Evolutionary conservation across 2,113 vertebrate species (phyloP), one percentile per base, ranked within the genome.

Genomic region (Sorex araneus): DNA sequence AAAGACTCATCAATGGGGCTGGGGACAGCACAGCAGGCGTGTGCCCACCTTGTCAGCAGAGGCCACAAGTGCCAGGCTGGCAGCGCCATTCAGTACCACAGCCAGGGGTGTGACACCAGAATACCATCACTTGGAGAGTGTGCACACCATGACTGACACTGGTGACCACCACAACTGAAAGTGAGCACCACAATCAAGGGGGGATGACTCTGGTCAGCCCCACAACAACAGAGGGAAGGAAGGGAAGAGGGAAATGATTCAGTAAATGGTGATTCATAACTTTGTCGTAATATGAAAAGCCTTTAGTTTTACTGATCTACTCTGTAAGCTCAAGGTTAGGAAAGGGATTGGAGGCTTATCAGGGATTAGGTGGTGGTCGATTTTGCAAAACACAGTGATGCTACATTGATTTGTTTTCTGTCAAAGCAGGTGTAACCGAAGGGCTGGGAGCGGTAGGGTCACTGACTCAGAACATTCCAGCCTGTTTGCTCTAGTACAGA

Each of bases 201-300:
- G 54, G 54, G 54, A 12, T 54, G 54, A 54, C 54, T 12, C 12
- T 15, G 9, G 54, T 54, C 54, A 54, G 54, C 54, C 18, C 54
- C 54, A 54, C 9, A 54, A 54, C 18, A 19, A 54, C 54, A 54
- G 18, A 54, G 54, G 54, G 13, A 54, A 54, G 54, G 54, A 19
- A 54, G 54, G 18, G 18, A 54, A 54, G 54, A 12, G 54, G 54
- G 87, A 87, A 91, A 93, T 47, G 60, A 90, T 28, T 71, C 50
- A 90, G 43, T 73, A 90, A 84, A 40, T 43, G 25, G 28, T 60
- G 76, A 71, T 34, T 64, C 83, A 93, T 83, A 63, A 27, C 84
- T 75, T 90, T 93, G 76, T 93, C 57, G 47, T 73, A 80, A 94
- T 91, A 81, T 27, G 91, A 7, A 94, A 87, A 91, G 84, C 28